These are phyloP conservation scores for Mythimna loreyi DNA, from an alignment of 2,888 invertebrate genomes.

Conservation along the genomic window DNA sequence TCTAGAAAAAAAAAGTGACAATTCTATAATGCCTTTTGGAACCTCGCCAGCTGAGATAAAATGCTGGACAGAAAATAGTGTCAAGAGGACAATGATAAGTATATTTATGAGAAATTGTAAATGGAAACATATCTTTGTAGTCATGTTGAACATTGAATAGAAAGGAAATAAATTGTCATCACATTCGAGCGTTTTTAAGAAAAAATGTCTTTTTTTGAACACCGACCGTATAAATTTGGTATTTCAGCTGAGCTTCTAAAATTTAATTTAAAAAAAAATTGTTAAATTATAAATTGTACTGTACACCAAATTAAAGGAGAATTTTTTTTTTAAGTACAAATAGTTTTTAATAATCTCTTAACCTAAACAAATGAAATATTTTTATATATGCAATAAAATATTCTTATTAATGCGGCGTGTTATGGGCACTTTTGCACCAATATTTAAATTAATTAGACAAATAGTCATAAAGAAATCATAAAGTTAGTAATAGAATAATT, in stretches of 20 bases:
- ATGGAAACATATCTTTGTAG: conserved; percentile 29
- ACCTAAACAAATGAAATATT: neutral
- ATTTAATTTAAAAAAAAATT: no score
- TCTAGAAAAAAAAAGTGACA: conserved; percentile 67
- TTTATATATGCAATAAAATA: no score
- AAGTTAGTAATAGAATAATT: no score
- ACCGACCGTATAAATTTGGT: neutral
- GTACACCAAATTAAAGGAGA: no score
- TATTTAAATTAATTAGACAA: no score
- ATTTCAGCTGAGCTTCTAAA: neutral
- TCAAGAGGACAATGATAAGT: conserved; percentile 60
- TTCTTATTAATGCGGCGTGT: no score
- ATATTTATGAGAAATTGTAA: conserved; percentile 64
- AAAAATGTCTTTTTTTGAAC: no score
- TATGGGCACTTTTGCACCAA: no score
- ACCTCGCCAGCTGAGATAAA: conserved; percentile 66
- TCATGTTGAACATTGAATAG: conserved; percentile 18
- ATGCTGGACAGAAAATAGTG: conserved; percentile 65
- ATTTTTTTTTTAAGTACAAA: no score
- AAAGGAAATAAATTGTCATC: conserved; percentile 11
- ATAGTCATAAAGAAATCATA: no score
- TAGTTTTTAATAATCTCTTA: no score
- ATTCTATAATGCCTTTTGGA: conserved; percentile 73
- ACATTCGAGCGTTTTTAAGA: neutral
- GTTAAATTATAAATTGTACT: no score